Evolutionary conservation across 2,113 vertebrate genomes (phyloP).

Genomic region (Polypterus senegalus): DNA sequence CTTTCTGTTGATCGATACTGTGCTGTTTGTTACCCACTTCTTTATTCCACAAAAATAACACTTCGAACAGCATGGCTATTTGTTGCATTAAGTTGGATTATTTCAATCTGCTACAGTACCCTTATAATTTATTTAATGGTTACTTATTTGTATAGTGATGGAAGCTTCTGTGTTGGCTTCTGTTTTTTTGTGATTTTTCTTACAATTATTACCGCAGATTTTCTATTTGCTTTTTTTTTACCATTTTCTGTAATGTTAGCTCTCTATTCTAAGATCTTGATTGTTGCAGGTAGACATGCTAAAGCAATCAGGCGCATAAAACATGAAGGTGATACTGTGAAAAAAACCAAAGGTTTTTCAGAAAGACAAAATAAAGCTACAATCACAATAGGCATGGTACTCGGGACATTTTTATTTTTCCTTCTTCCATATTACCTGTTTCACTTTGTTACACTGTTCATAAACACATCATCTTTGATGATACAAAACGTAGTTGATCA

Average conservation of each 20-base stretch:
- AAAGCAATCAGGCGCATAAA: no score
- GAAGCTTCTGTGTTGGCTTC: conserved; percentile 20
- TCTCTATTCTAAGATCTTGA: conserved; percentile 37
- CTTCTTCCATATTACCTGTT: conserved; percentile 30
- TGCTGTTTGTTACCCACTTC: conserved; percentile 6
- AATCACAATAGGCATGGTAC: neutral
- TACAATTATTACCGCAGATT: conserved; percentile 37
- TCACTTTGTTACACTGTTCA: conserved; percentile 34
- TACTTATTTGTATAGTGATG: conserved; percentile 8
- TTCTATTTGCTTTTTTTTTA: conserved; percentile 38
- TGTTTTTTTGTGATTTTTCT: conserved; percentile 23
- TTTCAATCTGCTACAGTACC: conserved; percentile 30
- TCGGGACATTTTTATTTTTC: conserved; percentile 27
- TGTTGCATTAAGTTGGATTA: conserved; percentile 26
- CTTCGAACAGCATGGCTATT: conserved; percentile 19
- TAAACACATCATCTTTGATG: conserved; percentile 25
- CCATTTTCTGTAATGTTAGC: conserved; percentile 32
- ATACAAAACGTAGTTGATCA: conserved; percentile 37
- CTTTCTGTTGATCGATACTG: conserved; percentile 6
- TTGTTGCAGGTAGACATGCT: conserved; percentile 23
- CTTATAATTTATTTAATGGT: conserved; percentile 25
- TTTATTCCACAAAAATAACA: conserved; percentile 34
- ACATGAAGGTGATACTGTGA: no score
- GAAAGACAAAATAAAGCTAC: conserved; percentile 25
- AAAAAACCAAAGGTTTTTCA: conserved; percentile 28